Conservation (phyloP, 2,113 vertebrate genomes). For the Seriola quinqueradiata region DNA sequence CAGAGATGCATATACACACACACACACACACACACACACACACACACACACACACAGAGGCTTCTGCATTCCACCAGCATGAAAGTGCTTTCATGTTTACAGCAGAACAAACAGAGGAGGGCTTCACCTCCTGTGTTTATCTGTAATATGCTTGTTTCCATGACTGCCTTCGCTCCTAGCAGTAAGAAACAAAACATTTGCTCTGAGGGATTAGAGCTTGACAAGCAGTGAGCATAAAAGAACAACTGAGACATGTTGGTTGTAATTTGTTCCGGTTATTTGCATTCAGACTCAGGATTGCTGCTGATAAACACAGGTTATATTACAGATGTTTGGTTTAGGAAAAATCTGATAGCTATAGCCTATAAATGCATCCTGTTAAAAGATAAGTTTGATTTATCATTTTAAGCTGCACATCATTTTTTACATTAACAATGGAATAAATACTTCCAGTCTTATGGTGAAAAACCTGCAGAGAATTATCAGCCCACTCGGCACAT, state of each 20-base stretch:
- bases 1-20: constrained; percentile 13
- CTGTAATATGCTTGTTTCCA: constrained; percentile 72
- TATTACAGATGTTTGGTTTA: constrained; percentile 15
- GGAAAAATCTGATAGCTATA: background rate
- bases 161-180: constrained; percentile 58
- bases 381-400: background rate
- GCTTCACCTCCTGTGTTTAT: constrained; percentile 79
- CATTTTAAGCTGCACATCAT: background rate
- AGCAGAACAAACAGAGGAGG: constrained; percentile 74
- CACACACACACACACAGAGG: constrained; percentile 8
- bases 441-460: background rate
- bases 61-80: constrained; percentile 64
- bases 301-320: constrained; percentile 22
- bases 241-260: constrained; percentile 12
- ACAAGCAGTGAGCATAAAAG: constrained; percentile 41
- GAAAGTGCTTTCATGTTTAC: constrained; percentile 78
- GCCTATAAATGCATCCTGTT: too few relatives aligned
- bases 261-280: constrained; percentile 32
- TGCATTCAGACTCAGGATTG: constrained; percentile 12
- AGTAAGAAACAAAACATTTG: constrained; percentile 65
- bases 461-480: too few relatives aligned
- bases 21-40: background rate
- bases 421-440: background rate
- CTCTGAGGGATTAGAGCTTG: constrained; percentile 44
- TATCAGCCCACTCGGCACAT: too few relatives aligned